A percentile compares a stretch with the other conserved stretches of the same genome.
These are phyloP conservation scores for Drosophila anomalipes DNA, from an alignment of 2,888 invertebrate genomes.

Conservation along the genomic window DNA sequence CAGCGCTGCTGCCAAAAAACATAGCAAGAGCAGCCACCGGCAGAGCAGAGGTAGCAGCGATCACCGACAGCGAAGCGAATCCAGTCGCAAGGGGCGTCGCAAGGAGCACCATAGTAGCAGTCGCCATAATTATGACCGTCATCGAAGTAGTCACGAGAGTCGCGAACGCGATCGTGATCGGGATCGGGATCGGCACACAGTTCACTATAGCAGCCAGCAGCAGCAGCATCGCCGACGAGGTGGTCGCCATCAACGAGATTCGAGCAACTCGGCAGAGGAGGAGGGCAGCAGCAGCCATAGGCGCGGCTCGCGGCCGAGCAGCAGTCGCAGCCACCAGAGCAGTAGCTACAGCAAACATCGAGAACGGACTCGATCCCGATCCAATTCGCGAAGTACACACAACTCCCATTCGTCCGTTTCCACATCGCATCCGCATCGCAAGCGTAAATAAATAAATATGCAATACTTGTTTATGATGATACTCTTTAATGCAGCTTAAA, in stretches of 20 bases:
- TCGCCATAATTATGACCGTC: conserved; percentile 38
- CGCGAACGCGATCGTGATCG: conserved; percentile 33
- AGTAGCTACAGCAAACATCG: conserved; percentile 54
- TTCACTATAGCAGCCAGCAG: conserved; percentile 33
- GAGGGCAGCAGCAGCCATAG: conserved; percentile 47
- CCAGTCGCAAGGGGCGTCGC: conserved; percentile 25
- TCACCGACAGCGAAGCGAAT: conserved; percentile 33
- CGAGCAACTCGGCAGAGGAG: conserved; percentile 74
- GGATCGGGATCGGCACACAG: conserved; percentile 3
- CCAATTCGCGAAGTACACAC: conserved; percentile 80
- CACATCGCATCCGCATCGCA: conserved; percentile 58
- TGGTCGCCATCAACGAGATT: conserved; percentile 55
- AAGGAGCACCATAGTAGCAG: conserved; percentile 38
- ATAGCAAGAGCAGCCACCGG: conserved; percentile 26
- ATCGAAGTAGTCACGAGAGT: conserved; percentile 29
- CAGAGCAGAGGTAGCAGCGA: conserved; percentile 33
- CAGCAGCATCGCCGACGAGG: conserved; percentile 42
- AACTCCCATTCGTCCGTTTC: conserved; percentile 68
- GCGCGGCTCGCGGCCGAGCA: conserved; percentile 55
- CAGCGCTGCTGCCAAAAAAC: conserved; percentile 36
- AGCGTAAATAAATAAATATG: conserved; percentile 58
- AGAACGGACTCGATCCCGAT: conserved; percentile 75
- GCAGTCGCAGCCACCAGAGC: conserved; percentile 53
- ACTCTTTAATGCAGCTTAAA: conserved; percentile 45
- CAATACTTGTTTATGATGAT: conserved; percentile 26